Evolutionary conservation across 2,113 vertebrate species (phyloP).

Genomic region (Odocoileus hemionus): DNA sequence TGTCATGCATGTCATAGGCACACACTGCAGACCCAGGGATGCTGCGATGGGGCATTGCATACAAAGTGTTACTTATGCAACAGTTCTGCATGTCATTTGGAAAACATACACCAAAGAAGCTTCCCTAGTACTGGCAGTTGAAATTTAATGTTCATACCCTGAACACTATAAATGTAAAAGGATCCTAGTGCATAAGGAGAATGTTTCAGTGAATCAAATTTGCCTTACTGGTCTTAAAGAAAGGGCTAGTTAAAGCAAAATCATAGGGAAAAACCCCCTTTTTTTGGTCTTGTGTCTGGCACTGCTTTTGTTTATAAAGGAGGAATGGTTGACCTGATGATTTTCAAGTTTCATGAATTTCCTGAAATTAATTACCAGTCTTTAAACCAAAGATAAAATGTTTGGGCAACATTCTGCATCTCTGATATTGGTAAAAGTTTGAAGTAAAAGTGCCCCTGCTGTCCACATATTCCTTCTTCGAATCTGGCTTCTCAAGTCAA

Average conservation of each 20-base stretch:
- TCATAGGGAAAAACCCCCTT: background rate
- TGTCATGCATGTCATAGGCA: conserved; percentile 96
- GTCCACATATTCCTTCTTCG: background rate
- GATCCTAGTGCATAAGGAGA: conserved; percentile 21
- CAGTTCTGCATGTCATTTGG: conserved; percentile 51
- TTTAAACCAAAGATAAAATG: background rate
- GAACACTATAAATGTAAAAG: conserved; percentile 54
- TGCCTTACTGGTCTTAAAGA: conserved; percentile 54
- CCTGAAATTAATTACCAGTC: background rate
- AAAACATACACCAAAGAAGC: conserved; percentile 64
- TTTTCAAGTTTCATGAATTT: background rate
- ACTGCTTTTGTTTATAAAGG: background rate
- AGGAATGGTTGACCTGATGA: background rate
- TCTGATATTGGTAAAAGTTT: background rate
- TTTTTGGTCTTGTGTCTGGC: background rate
- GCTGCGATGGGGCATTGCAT: conserved; percentile 82
- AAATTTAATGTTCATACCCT: conserved; percentile 55
- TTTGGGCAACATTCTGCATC: background rate
- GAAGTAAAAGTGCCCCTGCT: background rate
- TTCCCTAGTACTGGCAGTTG: conserved; percentile 54
- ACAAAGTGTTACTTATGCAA: conserved; percentile 73
- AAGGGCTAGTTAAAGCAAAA: conserved; percentile 39
- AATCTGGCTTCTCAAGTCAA: background rate
- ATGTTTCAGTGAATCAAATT: conserved; percentile 50
- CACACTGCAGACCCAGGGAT: conserved; percentile 98